Evolutionary conservation across 2,797 vertebrate genomes (phyloP).

Genomic region (Pyrocephalus nanus): DNA sequence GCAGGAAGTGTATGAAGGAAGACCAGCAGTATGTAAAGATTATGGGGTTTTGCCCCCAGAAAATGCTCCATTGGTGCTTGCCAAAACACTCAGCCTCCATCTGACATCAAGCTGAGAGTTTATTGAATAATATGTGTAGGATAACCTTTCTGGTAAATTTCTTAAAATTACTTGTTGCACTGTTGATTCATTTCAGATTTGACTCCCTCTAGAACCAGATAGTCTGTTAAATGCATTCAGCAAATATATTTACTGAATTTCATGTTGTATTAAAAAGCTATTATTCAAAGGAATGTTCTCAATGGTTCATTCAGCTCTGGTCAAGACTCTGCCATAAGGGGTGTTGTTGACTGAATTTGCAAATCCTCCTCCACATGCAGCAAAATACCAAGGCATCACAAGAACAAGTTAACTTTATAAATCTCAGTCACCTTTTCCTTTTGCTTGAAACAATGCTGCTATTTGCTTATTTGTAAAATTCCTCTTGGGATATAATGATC

Average conservation of each 20-base stretch:
- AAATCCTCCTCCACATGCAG: constrained; percentile 59
- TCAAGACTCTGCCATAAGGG: neutral
- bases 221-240: constrained; percentile 1
- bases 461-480: constrained; percentile 46
- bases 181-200: neutral
- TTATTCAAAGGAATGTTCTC: constrained; percentile 37
- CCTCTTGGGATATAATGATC: neutral
- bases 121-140: neutral
- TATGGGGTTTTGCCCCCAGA: neutral
- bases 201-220: neutral
- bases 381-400: constrained; percentile 35
- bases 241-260: constrained; percentile 31
- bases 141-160: constrained; percentile 1
- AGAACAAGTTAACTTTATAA: constrained; percentile 57
- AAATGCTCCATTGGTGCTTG: neutral
- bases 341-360: constrained; percentile 33
- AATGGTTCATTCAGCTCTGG: constrained; percentile 33
- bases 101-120: neutral
- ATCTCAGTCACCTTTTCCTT: constrained; percentile 13
- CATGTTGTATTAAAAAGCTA: neutral
- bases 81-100: neutral
- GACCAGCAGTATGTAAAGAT: neutral
- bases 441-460: constrained; percentile 51
- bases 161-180: neutral
- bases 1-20: neutral